These are phyloP conservation scores for Maconellicoccus hirsutus DNA, from an alignment of 1,140 invertebrate species.

Conservation along the genomic window DNA sequence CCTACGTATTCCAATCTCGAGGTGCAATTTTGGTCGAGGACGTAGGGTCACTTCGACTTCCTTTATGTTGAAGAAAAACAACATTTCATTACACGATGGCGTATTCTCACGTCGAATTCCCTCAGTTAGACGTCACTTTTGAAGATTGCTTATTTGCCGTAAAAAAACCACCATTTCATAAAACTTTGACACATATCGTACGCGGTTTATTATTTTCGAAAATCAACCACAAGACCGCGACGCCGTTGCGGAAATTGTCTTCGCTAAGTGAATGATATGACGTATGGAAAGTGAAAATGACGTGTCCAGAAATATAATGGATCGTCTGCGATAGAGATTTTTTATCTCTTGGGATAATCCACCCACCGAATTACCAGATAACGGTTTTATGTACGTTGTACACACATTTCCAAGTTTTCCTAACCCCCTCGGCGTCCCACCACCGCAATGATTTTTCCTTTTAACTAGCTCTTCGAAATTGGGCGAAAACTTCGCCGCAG, in stretches of 20 bases:
- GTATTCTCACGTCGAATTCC: not conserved
- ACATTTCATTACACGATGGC: not conserved
- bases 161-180: not conserved
- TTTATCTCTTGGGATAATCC: not conserved
- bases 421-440: too few relatives aligned
- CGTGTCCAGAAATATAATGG: constrained; percentile 3
- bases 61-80: too few relatives aligned
- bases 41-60: too few relatives aligned
- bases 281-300: not conserved
- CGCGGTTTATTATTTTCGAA: not conserved
- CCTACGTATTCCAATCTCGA: too few relatives aligned
- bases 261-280: constrained; percentile 8
- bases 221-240: not conserved
- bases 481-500: not conserved
- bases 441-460: too few relatives aligned
- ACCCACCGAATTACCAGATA: not conserved
- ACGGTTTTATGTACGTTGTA: constrained; percentile 9
- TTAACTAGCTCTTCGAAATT: too few relatives aligned
- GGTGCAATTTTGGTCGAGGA: too few relatives aligned
- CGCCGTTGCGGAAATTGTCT: not conserved
- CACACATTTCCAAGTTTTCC: not conserved
- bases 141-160: not conserved
- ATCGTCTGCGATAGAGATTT: constrained; percentile 3
- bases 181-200: not conserved
- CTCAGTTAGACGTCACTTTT: not conserved